Evolutionary conservation across 2,888 invertebrate species (phyloP), one percentile per base, ranked within the genome.

Genomic region (Agelastica alni): DNA sequence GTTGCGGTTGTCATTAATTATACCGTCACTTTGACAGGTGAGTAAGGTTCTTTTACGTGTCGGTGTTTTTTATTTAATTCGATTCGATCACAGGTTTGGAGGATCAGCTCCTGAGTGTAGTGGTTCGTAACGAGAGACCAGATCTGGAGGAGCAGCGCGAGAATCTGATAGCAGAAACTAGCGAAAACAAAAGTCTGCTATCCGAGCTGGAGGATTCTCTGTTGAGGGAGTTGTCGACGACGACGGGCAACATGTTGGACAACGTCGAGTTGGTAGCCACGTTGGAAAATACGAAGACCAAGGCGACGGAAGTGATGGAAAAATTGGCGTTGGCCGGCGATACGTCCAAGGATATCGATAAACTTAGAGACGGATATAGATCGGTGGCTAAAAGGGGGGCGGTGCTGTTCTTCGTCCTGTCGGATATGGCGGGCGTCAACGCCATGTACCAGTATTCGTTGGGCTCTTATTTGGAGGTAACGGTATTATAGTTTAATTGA

Each of bases 391-490:
- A 85, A 65, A 83, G 94, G 45, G 95, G 94, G 3, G 93, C 95
- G 3, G 88, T 94, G 43, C 78, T 96, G 43, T 96, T 94, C 78
- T 96, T 95, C 73, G 92, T 94, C 0, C 78, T 96, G 13, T 86
- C 92, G 0, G 93, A 95, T 71, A 91, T 96, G 92, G 88, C 93
- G 0, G 83, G 83, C 0, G 90, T 96, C 2, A 93, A 92, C 75
- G 78, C 84, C 28, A 96, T 96, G 95, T 96, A 96, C 72, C 95
- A 96, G 70, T 95, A 94, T 75, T 93, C 95, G 0, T 78, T 96
- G 51, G 84, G 84, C 1, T 87, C 93, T 0, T 96, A 94, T 69
- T 79, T 95, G 18, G 89, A 90, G 61, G 91, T 49, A 48, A 41
- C 2, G 1, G 16, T 0, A 14, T 14, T 14, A 13, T 3, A 5